Evolutionary conservation across 2,888 invertebrate genomes (phyloP).

Genomic region (Gymnosoma rotundatum): DNA sequence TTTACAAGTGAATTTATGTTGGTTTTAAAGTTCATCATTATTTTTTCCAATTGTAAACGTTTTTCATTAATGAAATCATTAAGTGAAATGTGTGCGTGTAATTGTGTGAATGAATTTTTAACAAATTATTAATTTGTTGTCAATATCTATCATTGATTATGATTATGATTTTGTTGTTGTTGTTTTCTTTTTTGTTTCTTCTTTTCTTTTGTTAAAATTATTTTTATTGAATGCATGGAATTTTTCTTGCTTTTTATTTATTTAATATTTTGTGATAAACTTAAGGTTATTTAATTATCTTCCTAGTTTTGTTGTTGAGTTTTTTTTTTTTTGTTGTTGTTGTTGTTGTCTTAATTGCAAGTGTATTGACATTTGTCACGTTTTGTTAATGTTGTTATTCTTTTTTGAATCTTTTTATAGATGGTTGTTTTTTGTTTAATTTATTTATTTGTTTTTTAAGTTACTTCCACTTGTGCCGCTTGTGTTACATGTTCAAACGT

Average conservation of each 20-base stretch:
- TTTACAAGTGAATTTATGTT: background rate
- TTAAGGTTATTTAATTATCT: constrained; percentile 43
- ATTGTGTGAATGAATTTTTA: background rate
- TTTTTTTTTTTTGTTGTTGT: no score
- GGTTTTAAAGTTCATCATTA: constrained; percentile 1
- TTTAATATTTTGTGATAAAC: constrained; percentile 20
- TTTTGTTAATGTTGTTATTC: constrained; percentile 50
- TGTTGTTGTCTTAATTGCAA: constrained; percentile 12
- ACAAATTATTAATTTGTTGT: constrained; percentile 31
- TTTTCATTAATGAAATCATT: constrained; percentile 38
- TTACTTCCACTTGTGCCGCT: constrained; percentile 33
- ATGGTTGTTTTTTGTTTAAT: background rate
- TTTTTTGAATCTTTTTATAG: constrained; percentile 1
- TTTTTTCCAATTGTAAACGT: constrained; percentile 8
- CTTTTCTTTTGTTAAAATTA: background rate
- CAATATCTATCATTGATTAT: constrained; percentile 30
- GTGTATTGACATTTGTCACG: constrained; percentile 65
- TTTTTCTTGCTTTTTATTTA: constrained; percentile 1
- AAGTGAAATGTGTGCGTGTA: background rate
- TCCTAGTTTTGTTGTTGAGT: constrained; percentile 46
- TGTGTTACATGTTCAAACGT: constrained; percentile 44
- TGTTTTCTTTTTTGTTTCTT: background rate
- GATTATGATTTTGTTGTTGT: constrained; percentile 19
- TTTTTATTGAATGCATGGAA: background rate
- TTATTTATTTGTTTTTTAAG: background rate